Evolutionary conservation across 2,797 vertebrate species (phyloP).

Genomic region (Sebastes kiyomatsui): DNA sequence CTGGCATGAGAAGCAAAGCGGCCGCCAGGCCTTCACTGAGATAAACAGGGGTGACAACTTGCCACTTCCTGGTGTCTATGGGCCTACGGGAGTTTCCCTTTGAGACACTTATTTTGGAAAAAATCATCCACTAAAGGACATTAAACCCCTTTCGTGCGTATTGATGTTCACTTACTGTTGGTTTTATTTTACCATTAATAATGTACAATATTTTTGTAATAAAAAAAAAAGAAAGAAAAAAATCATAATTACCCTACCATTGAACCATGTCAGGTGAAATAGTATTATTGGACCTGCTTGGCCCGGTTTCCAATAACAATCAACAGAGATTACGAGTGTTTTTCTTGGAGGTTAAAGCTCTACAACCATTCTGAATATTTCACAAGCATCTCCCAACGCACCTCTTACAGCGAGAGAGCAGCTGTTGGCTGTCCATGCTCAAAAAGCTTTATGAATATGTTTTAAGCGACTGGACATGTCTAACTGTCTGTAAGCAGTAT

Average conservation of each 20-base stretch:
- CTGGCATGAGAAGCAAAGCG: neutral
- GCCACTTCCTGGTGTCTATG: conserved; percentile 5
- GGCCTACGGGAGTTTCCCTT: neutral
- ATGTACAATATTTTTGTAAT: neutral
- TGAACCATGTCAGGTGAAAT: neutral
- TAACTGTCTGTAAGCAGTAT: neutral
- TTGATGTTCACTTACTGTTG: neutral
- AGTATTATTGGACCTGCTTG: neutral
- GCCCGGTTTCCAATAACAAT: conserved; percentile 7
- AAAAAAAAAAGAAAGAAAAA: neutral
- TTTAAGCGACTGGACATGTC: neutral
- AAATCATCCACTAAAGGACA: neutral
- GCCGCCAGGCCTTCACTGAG: conserved; percentile 7
- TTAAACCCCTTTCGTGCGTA: neutral
- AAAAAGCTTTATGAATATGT: neutral
- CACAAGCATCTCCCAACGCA: conserved; percentile 9
- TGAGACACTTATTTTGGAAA: conserved; percentile 5
- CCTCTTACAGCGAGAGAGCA: neutral
- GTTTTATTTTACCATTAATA: neutral
- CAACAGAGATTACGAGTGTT: neutral
- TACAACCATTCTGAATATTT: neutral
- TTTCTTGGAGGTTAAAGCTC: neutral
- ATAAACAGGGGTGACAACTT: conserved; percentile 28
- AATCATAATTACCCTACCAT: neutral
- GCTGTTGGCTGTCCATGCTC: neutral